Conservation (phyloP, 2,888 invertebrate species). For the Stenchaetothrips biformis region DNA sequence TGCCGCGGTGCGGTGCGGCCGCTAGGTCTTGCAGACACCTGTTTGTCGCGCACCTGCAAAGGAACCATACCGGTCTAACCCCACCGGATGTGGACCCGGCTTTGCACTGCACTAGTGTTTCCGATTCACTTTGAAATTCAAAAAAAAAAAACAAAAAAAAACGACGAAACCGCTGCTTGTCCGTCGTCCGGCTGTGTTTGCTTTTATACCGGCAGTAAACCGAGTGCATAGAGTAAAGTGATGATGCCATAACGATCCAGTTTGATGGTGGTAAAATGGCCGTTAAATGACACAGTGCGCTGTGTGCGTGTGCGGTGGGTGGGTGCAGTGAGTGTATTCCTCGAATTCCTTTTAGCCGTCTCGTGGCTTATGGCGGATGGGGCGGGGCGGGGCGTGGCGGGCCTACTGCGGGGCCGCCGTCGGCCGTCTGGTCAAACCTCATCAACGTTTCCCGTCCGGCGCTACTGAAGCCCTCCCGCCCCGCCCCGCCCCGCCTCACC, state of each 20-base stretch:
- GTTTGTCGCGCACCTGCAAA: background rate
- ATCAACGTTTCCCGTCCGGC: constrained; percentile 6
- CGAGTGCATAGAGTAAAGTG: too few relatives aligned
- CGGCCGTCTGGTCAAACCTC: constrained; percentile 14
- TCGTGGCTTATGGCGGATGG: background rate
- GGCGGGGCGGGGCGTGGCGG: constrained; percentile 1
- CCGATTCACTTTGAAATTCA: too few relatives aligned
- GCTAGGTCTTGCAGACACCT: background rate
- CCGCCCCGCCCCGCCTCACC: background rate
- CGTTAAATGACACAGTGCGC: background rate
- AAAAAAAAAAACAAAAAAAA: too few relatives aligned
- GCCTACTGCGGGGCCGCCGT: background rate
- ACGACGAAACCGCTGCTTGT: too few relatives aligned
- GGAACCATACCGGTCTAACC: background rate
- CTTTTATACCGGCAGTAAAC: too few relatives aligned
- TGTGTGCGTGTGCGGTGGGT: background rate
- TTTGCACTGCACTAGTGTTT: too few relatives aligned
- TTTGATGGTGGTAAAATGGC: background rate
- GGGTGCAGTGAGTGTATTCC: background rate
- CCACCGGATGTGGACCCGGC: background rate
- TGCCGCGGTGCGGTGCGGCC: background rate
- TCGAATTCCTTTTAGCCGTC: background rate
- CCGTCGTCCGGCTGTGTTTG: too few relatives aligned
- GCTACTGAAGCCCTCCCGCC: background rate
- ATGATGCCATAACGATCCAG: background rate